Base-by-base conservation (phyloP, 2,113 vertebrate genomes). In the Mirounga angustirostris region DNA sequence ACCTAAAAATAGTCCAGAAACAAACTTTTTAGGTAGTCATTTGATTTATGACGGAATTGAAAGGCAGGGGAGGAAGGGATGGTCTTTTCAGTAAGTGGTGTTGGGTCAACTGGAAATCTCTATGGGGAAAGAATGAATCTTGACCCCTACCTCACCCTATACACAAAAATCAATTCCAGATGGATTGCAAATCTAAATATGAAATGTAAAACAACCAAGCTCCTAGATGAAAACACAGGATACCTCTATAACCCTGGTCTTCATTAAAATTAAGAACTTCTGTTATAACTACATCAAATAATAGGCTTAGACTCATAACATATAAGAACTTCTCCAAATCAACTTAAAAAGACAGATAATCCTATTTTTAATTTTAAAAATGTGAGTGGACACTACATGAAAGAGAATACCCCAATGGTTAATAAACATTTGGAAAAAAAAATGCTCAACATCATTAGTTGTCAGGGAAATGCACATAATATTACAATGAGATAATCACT, bases 201-300 rank as follows among this genome's bases (percentile, higher is more conserved):
- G 36, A 93, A 79, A 61, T 21, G 28, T 11, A 73, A 87, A 95
- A 21, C 71, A 80, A 73, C 12, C 43, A 52, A 54, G 30, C 40
- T 90, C 67, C 59, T 69, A 46, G 59, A 67, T n/a, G 54, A 83
- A 88, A 73, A 83, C 33, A 12, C 21, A 43, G 21, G 52, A 83
- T 46, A 59, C 14, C 67, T 94, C 84, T 71, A 74, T 83, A 40
- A 80, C 3, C 59, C 28, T 56, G n/a, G 80, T 14, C n/a, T 90
- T 73, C 40, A 54, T 87, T 94, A 74, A 96, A 89, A 94, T 26
- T 46, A 89, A 82, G 28, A 83, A 79, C 24, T 86, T 81, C 80
- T 74, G 28, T 83, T 73, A 59, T 67, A 69, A 85, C 43, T 14
- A 59, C 7, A 79, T 16, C n/a, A 54, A 74, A 13, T 50, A 50